Percentiles rank a stretch among this genome's conserved stretches.
Conservation (phyloP, 2,888 invertebrate species). For the Epirrita christyi region DNA sequence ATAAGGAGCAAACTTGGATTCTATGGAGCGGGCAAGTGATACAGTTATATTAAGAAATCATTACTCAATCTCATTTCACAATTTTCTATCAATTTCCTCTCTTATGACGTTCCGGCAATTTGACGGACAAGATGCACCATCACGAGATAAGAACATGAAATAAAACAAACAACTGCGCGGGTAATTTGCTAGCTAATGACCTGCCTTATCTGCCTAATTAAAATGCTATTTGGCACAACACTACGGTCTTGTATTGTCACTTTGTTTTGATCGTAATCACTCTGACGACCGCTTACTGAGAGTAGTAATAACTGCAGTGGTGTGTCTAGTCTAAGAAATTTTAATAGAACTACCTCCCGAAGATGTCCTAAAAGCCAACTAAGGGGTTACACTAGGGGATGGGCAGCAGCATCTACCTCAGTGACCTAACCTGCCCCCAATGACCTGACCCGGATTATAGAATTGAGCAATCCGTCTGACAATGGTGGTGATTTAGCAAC, state of each 20-base stretch:
- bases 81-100: conserved; percentile 13
- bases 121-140: conserved; percentile 72
- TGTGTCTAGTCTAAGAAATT: too few relatives aligned
- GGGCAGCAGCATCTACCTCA: too few relatives aligned
- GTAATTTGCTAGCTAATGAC: conserved; percentile 80
- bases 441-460: too few relatives aligned
- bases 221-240: conserved; percentile 80
- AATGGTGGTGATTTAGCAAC: too few relatives aligned
- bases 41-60: too few relatives aligned
- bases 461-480: too few relatives aligned
- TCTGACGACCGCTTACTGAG: conserved; percentile 48
- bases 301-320: background rate
- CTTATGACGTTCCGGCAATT: conserved; percentile 60
- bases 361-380: too few relatives aligned
- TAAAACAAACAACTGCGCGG: conserved; percentile 71
- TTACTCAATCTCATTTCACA: background rate
- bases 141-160: conserved; percentile 74
- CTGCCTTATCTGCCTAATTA: conserved; percentile 78
- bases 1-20: too few relatives aligned
- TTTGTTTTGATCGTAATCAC: conserved; percentile 66
- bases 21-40: too few relatives aligned
- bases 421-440: too few relatives aligned
- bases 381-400: too few relatives aligned
- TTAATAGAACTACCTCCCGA: too few relatives aligned
- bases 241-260: conserved; percentile 61